Base-by-base conservation (phyloP, 2,797 vertebrate genomes). In the Micrastur ruficollis region DNA sequence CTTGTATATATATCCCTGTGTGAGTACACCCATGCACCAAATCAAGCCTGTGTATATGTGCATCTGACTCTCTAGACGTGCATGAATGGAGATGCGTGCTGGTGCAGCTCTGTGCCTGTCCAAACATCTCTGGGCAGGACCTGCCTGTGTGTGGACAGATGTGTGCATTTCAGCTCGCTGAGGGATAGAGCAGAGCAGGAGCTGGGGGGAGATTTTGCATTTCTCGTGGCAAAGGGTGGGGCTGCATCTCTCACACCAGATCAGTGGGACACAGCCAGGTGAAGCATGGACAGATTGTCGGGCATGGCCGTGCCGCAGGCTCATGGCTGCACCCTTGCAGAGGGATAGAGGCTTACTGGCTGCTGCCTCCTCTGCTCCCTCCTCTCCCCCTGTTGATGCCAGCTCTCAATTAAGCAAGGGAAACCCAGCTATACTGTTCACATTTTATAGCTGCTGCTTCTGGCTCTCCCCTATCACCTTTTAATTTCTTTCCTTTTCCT, bases 261-360 rank as follows among this genome's bases (percentile, higher is more conserved):
- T 58, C 67, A 38, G 36, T 13, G 34, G 42, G 34, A 36, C 34
- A 53, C 34, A 49, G 14, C 11, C 1, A 1, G 42, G 61, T 56
- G 42, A 34, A 61, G 53, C 16, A 17, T 1, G 9, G 65, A 44
- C 27, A 36, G 14, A 4, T 6, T 66, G 11, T 22, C 32, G 56
- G 40, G 12, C 42, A 31, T 3, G 11, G 27, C 9, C 15, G 19
- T 6, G 50, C 26, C 1, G 0, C 10, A 61, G 58, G 22, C 25
- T 83, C 29, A 17, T 9, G 36, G 13, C 12, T 72, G 29, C 10
- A 50, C 14, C n/a, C 26, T 8, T 40, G 36, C 84, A 55, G 52
- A 81, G 26, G n/a, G 22, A 18, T 4, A 61, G 18, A 84, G 9
- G 15, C 5, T 81, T 59, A 2, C 16, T 55, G 38, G 20, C 21